Evolutionary conservation across 2,113 vertebrate genomes (phyloP), one percentile per base, ranked within the genome.

Genomic region (Eudyptes chrysolophus): DNA sequence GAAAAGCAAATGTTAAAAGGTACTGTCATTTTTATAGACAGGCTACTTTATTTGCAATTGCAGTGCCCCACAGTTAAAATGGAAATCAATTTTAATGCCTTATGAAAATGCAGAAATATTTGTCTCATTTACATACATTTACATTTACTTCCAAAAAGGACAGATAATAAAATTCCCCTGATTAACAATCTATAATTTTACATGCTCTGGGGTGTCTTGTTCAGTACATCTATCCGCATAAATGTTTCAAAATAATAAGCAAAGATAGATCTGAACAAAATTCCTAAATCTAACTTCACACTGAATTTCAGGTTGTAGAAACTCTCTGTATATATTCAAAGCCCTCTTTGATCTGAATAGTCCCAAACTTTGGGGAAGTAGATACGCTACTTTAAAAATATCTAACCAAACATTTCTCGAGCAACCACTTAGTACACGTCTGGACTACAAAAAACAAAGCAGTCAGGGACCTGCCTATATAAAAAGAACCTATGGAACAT

Each of bases 11-110:
- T 84, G 34, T 96, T 97, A 95, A 90, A 87, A 93, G 70, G 83
- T 61, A 36, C 62, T 90, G 49, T 89, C 69, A 34, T 89, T 95
- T 96, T 94, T 90, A 91, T 89, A 97, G 83, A 79, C 96, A 96
- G 90, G 89, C 72, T 90, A 42, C 74, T 98, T 96, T 92, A 30
- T 55, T 96, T 98, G 95, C 87, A 95, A 55, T 95, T 91, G 84
- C 95, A 94, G 82, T 92, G 94, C 94, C 84, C 93, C 64, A 84
- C 70, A 91, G 95, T 89, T 95, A 94, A 97, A 97, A 89, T 71
- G 88, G 89, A 97, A 97, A 97, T 96, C 88, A 94, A 97, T 96
- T 94, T 94, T 97, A 97, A 96, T 95, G 94, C 89, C 85, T 92
- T 96, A 83, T 74, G 85, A 90, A 90, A 97, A 92, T 92, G 80